Evolutionary conservation across 2,113 vertebrate genomes (phyloP), one percentile per base, ranked within the genome.

Genomic region (Pheucticus melanocephalus): DNA sequence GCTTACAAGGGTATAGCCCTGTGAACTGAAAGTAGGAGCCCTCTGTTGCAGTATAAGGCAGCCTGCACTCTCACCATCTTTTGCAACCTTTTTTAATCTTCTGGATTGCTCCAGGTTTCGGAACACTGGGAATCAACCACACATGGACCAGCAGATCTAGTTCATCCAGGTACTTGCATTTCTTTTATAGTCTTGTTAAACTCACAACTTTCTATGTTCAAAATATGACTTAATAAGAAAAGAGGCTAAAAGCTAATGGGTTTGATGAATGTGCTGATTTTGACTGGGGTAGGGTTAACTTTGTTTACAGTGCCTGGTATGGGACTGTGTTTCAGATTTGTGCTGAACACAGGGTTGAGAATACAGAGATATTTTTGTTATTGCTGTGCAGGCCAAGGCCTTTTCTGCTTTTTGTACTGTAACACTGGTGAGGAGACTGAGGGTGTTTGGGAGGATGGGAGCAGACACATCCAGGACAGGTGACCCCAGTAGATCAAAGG

Each of bases 351-450:
- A 25, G 20, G 1, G 13, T 10, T 75, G 13, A 9, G 39, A 39
- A 53, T 8, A 17, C 1, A 30, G 20, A 59, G 15, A 30, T 45
- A 20, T 1, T 59, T 51, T 39, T 51, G 1, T 51, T 30, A 21
- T 24, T 59, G 23, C 11, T 75, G 15, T 10, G 19, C 33, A 66
- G 23, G 16, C 9, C 23, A 75, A 68, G 28, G 17, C 3, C 15
- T 40, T 51, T 51, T n/a, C n/a, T 60, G 45, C 39, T 60, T 39
- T 11, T 68, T 2, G 0, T 15, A 12, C 5, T 45, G 30, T n/a
- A 39, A 53, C 1, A 2, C 7, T 45, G 60, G 37, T 5, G 30
- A 45, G 24, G 10, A 4, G 17, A 1, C 11, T 12, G 39, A 2
- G 47, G 4, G 6, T 61, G 10, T 23, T 0, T 78, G 28, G 28